Conservation (phyloP, 2,888 invertebrate genomes). For the Mythimna pallens region DNA sequence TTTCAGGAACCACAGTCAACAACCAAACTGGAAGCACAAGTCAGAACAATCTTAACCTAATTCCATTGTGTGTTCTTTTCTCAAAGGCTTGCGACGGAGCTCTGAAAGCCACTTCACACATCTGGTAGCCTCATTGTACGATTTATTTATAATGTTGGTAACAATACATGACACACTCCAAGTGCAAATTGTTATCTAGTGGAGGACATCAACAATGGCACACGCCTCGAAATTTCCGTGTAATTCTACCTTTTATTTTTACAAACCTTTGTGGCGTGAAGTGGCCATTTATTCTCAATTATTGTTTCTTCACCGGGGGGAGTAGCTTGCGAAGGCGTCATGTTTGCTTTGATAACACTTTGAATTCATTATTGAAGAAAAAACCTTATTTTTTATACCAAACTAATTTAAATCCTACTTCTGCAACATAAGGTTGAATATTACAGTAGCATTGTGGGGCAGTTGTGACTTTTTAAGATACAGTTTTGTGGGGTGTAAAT, state of each 20-base stretch:
- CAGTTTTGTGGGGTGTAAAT: constrained; percentile 72
- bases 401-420: constrained; percentile 44
- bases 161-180: constrained; percentile 83
- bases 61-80: constrained; percentile 55
- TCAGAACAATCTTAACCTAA: constrained; percentile 65
- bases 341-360: constrained; percentile 84
- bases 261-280: constrained; percentile 83
- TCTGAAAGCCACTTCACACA: constrained; percentile 72
- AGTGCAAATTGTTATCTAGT: constrained; percentile 89
- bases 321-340: constrained; percentile 82
- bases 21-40: constrained; percentile 46
- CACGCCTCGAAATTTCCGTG: constrained; percentile 88
- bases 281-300: constrained; percentile 86
- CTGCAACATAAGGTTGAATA: constrained; percentile 12
- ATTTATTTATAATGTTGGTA: constrained; percentile 84
- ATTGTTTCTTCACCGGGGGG: constrained; percentile 84
- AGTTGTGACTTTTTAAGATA: constrained; percentile 38
- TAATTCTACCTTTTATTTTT: constrained; percentile 88
- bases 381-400: constrained; percentile 2
- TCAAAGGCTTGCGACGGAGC: constrained; percentile 76
- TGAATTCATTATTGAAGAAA: constrained; percentile 65
- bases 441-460: constrained; percentile 8
- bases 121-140: constrained; percentile 85
- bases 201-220: constrained; percentile 81
- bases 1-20: constrained; percentile 22